A percentile compares a stretch with the other conserved stretches of the same genome.
These are phyloP conservation scores for Diarsia rubi DNA, from an alignment of 2,888 invertebrate genomes.

Conservation along the genomic window DNA sequence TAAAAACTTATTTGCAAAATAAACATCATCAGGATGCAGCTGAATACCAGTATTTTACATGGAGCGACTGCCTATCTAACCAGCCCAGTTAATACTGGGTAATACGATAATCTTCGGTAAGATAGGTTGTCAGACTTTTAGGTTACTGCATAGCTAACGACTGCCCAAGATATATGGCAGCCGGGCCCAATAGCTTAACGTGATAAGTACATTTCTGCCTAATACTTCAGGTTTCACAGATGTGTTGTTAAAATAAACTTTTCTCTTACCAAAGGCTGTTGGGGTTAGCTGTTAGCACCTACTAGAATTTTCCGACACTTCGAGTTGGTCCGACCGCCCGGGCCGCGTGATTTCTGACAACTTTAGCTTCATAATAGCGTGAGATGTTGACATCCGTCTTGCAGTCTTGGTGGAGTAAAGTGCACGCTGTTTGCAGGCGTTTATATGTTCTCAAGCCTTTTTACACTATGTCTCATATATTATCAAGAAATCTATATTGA, in stretches of 20 bases:
- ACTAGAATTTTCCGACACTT: neutral
- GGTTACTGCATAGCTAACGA: no score
- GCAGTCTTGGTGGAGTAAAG: neutral
- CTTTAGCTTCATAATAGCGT: constrained; percentile 6
- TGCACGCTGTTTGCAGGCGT: neutral
- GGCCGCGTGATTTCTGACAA: constrained; percentile 13
- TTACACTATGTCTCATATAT: no score
- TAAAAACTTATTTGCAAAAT: no score
- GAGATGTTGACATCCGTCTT: constrained; percentile 4
- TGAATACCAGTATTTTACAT: no score
- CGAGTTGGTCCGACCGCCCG: constrained; percentile 16
- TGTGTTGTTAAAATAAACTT: neutral
- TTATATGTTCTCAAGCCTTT: neutral
- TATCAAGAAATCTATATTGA: no score
- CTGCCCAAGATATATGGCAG: no score
- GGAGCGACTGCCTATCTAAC: no score
- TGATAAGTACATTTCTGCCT: neutral
- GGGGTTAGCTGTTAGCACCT: constrained; percentile 22
- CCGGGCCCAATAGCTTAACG: no score
- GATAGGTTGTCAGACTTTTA: no score
- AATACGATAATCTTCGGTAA: no score
- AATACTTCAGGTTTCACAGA: neutral
- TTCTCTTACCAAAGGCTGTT: neutral
- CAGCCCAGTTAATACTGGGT: no score
- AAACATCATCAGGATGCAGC: no score